Conservation (phyloP, 1,140 invertebrate genomes). For the Dreissena rostriformis region DNA sequence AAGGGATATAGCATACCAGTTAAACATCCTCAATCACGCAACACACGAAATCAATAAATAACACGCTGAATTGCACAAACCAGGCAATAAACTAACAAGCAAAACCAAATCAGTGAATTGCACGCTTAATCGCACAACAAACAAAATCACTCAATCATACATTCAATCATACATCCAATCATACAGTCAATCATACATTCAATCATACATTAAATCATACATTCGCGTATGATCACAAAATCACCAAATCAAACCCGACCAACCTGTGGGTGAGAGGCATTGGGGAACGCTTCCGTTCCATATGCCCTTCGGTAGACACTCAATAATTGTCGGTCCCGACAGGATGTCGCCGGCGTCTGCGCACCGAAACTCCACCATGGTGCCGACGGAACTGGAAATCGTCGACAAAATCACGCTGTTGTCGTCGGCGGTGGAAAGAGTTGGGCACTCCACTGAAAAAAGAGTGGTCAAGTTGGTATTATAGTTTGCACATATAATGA, state of each 20-base stretch:
- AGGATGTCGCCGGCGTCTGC: neutral
- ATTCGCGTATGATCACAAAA: neutral
- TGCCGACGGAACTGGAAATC: conserved; percentile 13
- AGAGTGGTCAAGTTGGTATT: too few species aligned
- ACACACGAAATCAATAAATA: neutral
- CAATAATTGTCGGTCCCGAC: conserved; percentile 20
- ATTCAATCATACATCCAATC: neutral
- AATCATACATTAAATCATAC: neutral
- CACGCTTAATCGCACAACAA: neutral
- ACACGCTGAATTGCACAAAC: neutral
- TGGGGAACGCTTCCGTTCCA: conserved; percentile 39
- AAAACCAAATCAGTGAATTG: neutral
- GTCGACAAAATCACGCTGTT: conserved; percentile 14
- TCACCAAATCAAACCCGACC: neutral
- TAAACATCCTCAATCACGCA: neutral
- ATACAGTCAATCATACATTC: neutral
- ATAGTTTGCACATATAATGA: too few species aligned
- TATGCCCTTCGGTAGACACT: conserved; percentile 13
- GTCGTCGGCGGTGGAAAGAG: neutral
- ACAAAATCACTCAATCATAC: neutral
- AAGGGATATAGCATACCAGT: too few species aligned
- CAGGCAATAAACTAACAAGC: too few species aligned
- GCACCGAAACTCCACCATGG: conserved; percentile 17
- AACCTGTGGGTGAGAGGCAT: neutral
- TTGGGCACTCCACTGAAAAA: conserved; percentile 31